Conservation (phyloP, 2,888 invertebrate genomes). For the Xestia xanthographa region DNA sequence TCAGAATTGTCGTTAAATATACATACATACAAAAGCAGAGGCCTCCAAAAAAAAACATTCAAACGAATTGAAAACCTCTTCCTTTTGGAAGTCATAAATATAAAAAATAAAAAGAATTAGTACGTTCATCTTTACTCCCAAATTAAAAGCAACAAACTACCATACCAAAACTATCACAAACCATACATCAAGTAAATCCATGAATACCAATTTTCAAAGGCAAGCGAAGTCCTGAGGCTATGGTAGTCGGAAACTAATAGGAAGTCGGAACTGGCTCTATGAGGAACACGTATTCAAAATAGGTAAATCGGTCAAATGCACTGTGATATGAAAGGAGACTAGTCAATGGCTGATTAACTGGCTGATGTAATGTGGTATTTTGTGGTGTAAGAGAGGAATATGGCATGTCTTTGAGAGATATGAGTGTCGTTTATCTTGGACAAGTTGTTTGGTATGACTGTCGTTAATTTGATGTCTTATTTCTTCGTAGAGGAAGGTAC, state of each 20-base stretch:
- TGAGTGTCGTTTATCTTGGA: not conserved
- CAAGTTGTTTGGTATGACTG: not conserved
- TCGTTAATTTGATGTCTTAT: too few species aligned
- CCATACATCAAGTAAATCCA: not conserved
- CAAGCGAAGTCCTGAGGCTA: conserved; percentile 15
- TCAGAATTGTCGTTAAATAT: not conserved
- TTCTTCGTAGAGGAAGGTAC: too few species aligned
- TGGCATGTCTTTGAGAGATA: not conserved
- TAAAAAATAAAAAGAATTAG: not conserved
- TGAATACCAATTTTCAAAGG: conserved; percentile 36
- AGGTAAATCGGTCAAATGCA: conserved; percentile 39
- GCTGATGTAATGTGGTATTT: conserved; percentile 8
- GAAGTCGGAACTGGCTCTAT: conserved; percentile 38
- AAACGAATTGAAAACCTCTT: not conserved
- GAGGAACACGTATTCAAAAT: conserved; percentile 42
- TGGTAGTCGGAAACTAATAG: conserved; percentile 48
- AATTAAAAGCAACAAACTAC: not conserved
- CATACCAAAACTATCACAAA: not conserved
- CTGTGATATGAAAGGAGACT: conserved; percentile 22
- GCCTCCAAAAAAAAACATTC: not conserved
- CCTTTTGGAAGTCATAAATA: not conserved
- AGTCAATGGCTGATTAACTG: conserved; percentile 35
- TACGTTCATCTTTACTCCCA: not conserved
- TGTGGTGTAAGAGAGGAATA: conserved; percentile 5
- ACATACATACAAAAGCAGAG: not conserved